Evolutionary conservation across 2,888 invertebrate species (phyloP), one percentile per base, ranked within the genome.

Genomic region (Unio delphinus): DNA sequence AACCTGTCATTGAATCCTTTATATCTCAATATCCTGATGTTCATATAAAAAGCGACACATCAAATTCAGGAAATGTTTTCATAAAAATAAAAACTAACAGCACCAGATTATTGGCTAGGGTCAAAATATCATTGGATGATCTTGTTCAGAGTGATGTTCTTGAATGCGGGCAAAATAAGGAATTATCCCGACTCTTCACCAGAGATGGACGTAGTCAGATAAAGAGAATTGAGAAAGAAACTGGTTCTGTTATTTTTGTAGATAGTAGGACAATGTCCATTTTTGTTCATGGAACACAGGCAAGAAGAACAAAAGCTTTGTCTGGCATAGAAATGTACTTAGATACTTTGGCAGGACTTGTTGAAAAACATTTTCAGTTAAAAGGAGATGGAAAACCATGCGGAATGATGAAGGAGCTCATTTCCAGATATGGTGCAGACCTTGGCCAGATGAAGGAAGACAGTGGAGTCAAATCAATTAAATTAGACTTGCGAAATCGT

Each of bases 391-490:
- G 69, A 0, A 80, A 76, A 58, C 84, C 85, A 18, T 70, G 74
- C 4, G 85, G 85, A 2, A 56, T 84, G 18, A 76, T 85, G 81
- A 83, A 83, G 70, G 75, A 71, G 11, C 59, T 86, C n/a, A 56
- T 85, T 45, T n/a, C 64, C 17, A 77, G 71, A 59, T 82, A 79
- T 66, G 83, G 80, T 4, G 63, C 70, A 15, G 72, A 78, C 20
- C 71, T 83, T 18, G 73, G 78, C 8, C 68, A 64, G 26, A 83
- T 15, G 34, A 28, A 55, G n/a, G 58, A 23, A 20, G 67, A 69
- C 4, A 68, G 4, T 4, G 30, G 30, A 30, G 30, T 30, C 4
- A 30, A 30, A 30, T 4, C 4, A 3, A 4, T 30, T 0, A 61
- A 64, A n/a, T 59, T 86, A 0, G 73, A 83, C 57, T 74, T 79